phyloP scores from a whole-genome alignment of 2,888 invertebrate genomes.

The Antitype chi region DNA sequence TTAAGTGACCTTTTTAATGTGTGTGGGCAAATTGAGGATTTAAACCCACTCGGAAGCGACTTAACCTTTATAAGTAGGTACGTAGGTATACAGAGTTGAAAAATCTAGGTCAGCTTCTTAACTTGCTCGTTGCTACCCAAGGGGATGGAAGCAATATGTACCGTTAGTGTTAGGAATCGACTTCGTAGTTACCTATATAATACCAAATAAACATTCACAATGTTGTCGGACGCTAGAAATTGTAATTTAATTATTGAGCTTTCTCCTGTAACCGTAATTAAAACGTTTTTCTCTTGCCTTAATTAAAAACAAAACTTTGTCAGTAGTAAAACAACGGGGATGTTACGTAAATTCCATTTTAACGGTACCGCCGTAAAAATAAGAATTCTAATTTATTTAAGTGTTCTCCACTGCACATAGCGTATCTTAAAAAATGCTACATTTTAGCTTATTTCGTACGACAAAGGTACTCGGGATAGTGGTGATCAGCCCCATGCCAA shows the following conservation, averaged over 20 bases:
- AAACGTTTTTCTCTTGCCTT: slow-evolving; percentile 37
- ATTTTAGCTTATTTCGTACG: slow-evolving; percentile 41
- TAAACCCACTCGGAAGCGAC: slow-evolving; percentile 51
- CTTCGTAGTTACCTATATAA: slow-evolving; percentile 5
- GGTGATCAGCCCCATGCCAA: slow-evolving; percentile 14
- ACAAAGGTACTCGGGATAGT: slow-evolving; percentile 37
- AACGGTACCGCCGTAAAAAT: slow-evolving; percentile 50
- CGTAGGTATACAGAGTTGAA: slow-evolving; percentile 25
- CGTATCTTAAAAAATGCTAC: slow-evolving; percentile 45
- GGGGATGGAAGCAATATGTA: slow-evolving; percentile 2
- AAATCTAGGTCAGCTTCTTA: slow-evolving; percentile 50
- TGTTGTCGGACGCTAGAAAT: slow-evolving; percentile 12
- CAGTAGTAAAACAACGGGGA: slow-evolving; percentile 49
- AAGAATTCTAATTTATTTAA: slow-evolving; percentile 63
- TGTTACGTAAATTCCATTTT: slow-evolving; percentile 58
- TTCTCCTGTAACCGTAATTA: slow-evolving; percentile 35
- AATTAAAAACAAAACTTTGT: slow-evolving; percentile 58
- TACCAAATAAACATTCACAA: slow-evolving; percentile 16
- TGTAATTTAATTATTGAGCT: slow-evolving; percentile 40
- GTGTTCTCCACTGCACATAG: slow-evolving; percentile 51
- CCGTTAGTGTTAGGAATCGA: slow-evolving; percentile 12
- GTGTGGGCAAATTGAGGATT: slow-evolving; percentile 65
- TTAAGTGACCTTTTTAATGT: slow-evolving; percentile 77
- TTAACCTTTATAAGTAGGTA: slow-evolving; percentile 43
- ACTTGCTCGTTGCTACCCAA: slow-evolving; percentile 10